Percentiles rank a stretch among this genome's conserved stretches.
These are phyloP conservation scores for Myripristis murdjan DNA, from an alignment of 2,797 vertebrate species.

Conservation along the genomic window DNA sequence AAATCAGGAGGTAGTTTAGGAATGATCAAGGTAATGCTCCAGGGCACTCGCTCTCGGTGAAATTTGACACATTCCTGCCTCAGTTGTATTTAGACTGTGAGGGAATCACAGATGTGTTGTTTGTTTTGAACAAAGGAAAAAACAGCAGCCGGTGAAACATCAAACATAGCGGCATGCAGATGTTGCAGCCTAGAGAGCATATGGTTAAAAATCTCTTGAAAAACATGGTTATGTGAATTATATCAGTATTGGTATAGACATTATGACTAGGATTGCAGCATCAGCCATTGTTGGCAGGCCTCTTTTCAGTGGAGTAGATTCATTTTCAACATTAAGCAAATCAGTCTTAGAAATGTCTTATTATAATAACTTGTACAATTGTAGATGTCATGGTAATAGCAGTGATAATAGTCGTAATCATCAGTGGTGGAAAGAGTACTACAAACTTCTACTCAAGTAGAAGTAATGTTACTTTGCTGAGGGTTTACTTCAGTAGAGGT, in stretches of 20 bases:
- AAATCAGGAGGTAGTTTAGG: constrained; percentile 42
- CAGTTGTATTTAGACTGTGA: neutral
- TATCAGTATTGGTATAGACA: neutral
- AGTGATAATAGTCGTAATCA: no score
- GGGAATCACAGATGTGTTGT: neutral
- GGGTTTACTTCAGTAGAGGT: no score
- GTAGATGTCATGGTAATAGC: no score
- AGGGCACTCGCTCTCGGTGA: constrained; percentile 14
- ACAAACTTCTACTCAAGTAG: no score
- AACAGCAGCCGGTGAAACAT: neutral
- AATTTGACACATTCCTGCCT: neutral
- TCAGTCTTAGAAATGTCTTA: neutral
- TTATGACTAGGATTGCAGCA: no score
- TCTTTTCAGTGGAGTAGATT: neutral
- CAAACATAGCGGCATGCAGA: neutral
- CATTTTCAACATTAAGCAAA: neutral
- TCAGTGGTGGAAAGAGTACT: no score
- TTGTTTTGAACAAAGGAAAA: neutral
- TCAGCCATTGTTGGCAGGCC: no score
- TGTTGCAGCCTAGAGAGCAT: neutral
- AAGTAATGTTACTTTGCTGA: no score
- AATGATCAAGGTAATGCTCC: constrained; percentile 23
- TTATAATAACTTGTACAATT: no score
- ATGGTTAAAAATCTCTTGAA: constrained; percentile 13
- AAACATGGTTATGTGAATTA: neutral